phyloP scores from a whole-genome alignment of 2,888 invertebrate species.

The Campoplex nolae region DNA sequence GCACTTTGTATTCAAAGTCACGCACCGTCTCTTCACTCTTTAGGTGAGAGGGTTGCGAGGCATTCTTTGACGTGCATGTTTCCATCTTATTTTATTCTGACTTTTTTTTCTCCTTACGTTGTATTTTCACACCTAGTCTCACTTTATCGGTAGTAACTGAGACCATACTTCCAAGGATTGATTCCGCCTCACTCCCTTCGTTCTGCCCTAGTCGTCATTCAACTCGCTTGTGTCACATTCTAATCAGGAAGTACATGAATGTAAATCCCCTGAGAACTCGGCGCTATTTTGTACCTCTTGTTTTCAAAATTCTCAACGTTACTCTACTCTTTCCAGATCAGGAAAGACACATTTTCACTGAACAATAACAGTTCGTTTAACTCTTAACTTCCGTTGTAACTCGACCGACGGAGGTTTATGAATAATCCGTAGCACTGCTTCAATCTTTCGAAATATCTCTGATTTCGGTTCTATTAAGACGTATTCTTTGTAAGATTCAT shows the following conservation, averaged over 20 bases:
- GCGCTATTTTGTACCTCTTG: constrained; percentile 18
- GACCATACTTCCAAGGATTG: constrained; percentile 53
- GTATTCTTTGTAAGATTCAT: neutral
- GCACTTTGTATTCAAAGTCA: constrained; percentile 78
- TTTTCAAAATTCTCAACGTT: constrained; percentile 9
- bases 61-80: constrained; percentile 17
- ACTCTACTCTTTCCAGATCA: neutral
- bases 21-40: constrained; percentile 70
- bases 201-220: constrained; percentile 47
- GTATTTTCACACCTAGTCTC: constrained; percentile 40
- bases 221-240: constrained; percentile 52
- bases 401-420: constrained; percentile 5
- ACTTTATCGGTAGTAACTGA: constrained; percentile 48
- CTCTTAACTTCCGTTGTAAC: constrained; percentile 12
- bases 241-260: constrained; percentile 37
- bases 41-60: constrained; percentile 22
- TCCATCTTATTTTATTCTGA: constrained; percentile 43
- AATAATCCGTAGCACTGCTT: neutral
- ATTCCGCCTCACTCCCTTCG: constrained; percentile 43
- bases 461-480: neutral
- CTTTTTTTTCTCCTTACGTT: constrained; percentile 6
- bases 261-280: constrained; percentile 11
- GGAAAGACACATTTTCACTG: constrained; percentile 12
- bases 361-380: constrained; percentile 52
- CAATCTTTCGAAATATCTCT: too few species aligned